phyloP scores from a whole-genome alignment of 1,140 invertebrate species.

The Diabrotica undecimpunctata region DNA sequence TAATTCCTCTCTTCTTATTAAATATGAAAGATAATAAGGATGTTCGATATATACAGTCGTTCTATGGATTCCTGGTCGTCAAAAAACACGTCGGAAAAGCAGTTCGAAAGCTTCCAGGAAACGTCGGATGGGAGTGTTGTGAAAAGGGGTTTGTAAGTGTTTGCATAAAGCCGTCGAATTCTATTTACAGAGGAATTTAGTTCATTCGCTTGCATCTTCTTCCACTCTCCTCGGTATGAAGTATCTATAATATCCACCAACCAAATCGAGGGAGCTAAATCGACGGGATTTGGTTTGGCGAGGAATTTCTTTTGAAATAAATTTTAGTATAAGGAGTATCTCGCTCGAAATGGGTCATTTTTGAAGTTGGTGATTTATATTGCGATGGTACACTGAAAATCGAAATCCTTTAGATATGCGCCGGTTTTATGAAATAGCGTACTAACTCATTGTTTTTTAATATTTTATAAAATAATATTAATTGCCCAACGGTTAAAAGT shows the following conservation, averaged over 20 bases:
- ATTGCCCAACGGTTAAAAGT: too few relatives aligned
- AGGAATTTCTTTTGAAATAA: background rate
- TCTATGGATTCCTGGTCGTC: too few relatives aligned
- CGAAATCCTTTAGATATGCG: too few relatives aligned
- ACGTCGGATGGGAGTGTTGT: background rate
- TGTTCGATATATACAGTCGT: too few relatives aligned
- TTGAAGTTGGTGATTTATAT: too few relatives aligned
- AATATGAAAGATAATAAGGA: too few relatives aligned
- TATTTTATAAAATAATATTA: too few relatives aligned
- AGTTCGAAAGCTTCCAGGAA: background rate
- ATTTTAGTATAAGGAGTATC: background rate
- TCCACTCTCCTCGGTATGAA: background rate
- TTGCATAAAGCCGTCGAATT: background rate
- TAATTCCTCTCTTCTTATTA: too few relatives aligned
- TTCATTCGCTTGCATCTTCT: background rate
- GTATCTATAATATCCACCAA: background rate
- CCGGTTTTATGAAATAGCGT: too few relatives aligned
- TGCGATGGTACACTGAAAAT: too few relatives aligned
- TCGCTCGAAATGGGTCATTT: too few relatives aligned
- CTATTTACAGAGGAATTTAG: conserved; percentile 1
- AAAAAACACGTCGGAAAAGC: background rate
- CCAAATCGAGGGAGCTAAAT: background rate
- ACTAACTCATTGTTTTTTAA: too few relatives aligned
- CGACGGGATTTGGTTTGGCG: background rate
- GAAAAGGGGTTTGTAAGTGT: background rate